Base-by-base conservation (phyloP, 2,113 vertebrate species). In the Nibea coibor region DNA sequence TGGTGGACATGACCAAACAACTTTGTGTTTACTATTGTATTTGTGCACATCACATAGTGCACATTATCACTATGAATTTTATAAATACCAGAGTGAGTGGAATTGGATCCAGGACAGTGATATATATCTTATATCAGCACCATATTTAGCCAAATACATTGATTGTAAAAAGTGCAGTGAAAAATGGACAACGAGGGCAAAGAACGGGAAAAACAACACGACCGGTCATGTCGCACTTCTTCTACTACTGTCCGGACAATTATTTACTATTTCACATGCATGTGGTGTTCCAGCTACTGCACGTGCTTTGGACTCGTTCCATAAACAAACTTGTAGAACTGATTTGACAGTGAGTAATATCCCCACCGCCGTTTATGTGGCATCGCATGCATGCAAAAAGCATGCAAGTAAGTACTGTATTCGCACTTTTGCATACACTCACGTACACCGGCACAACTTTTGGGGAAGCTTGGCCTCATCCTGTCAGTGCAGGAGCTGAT, bases 391-490 rank as follows among this genome's bases (percentile, higher is more conserved):
- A 75, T 74, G 42, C 74, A 64, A 66, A 66, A 84, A 72, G 42
- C 16, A 22, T 45, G 71, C 22, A 72, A 50, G 28, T 5, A 61
- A 62, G 48, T n/a, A 53, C 72, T 67, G 72, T 68, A 72, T 75
- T 78, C 76, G 70, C 24, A 59, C 62, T 65, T 50, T 61, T 53
- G 56, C 71, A 74, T 74, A 82, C 17, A 59, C 59, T 86, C 75
- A 66, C 66, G 31, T 63, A 89, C 69, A 73, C 53, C 65, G 48
- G 45, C n/a, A 64, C 43, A 88, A 81, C 53, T 84, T 92, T 87
- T 80, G 75, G 87, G 87, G 79, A 87, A 84, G 81, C 81, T 85
- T 93, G 92, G 85, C 91, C 92, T 92, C 90, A 93, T 93, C 91
- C 92, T 93, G 93, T 92, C 91, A 94, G 81, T 39, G 64, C 75